These are phyloP conservation scores for Nomada lathburiana DNA, from an alignment of 2,888 invertebrate genomes.

Conservation along the genomic window DNA sequence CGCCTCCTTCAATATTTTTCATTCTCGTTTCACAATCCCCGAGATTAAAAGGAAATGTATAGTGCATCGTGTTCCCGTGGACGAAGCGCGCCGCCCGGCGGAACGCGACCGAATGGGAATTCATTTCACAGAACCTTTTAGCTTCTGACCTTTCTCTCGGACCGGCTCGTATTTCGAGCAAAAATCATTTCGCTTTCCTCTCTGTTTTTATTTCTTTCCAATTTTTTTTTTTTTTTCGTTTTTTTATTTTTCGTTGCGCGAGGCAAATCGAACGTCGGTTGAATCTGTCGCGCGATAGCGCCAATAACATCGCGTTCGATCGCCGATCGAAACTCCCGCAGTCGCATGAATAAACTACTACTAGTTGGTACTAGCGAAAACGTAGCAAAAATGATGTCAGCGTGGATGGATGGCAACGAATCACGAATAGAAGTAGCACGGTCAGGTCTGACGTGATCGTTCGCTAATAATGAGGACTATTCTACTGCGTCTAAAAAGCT, in stretches of 20 bases:
- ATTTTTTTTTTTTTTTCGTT: neutral
- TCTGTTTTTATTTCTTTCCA: neutral
- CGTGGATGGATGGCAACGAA: neutral
- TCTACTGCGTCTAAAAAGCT: constrained; percentile 3
- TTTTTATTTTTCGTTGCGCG: neutral
- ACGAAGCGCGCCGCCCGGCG: constrained; percentile 48
- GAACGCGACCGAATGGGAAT: constrained; percentile 72
- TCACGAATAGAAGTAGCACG: neutral
- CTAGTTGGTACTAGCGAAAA: neutral
- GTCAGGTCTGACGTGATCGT: neutral
- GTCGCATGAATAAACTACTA: neutral
- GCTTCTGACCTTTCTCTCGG: constrained; percentile 69
- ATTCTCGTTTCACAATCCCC: constrained; percentile 72
- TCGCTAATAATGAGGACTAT: neutral
- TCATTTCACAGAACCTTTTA: constrained; percentile 78
- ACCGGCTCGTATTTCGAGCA: constrained; percentile 33
- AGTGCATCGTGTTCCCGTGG: constrained; percentile 69
- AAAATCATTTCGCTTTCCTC: constrained; percentile 9
- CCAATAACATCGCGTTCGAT: neutral
- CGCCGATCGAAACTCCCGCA: neutral
- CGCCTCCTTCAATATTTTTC: constrained; percentile 75
- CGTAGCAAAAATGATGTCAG: neutral
- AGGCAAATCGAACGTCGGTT: constrained; percentile 12
- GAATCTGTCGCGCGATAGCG: constrained; percentile 10
- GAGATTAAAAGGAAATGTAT: constrained; percentile 82